Evolutionary conservation across 1,140 invertebrate species (phyloP).

Genomic region (Akabosia matsudoensis): DNA sequence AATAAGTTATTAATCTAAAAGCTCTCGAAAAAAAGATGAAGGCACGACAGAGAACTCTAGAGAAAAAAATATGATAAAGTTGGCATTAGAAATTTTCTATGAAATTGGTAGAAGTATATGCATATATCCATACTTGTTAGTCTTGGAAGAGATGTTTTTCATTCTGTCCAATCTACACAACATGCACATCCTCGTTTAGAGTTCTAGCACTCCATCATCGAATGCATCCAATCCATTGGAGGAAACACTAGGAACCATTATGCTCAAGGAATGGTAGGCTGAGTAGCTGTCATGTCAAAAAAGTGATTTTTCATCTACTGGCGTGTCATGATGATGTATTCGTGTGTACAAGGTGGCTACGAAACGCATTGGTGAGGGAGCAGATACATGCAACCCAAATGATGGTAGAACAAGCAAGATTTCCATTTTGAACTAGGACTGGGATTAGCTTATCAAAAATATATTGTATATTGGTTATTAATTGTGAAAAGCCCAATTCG

Average conservation of each 20-base stretch:
- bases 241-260: conserved; percentile 20
- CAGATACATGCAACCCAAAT: neutral
- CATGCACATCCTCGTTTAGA: neutral
- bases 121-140: too few relatives aligned
- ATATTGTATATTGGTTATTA: too few relatives aligned
- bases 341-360: conserved; percentile 23
- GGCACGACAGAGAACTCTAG: neutral
- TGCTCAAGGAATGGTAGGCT: conserved; percentile 31
- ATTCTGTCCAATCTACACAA: neutral
- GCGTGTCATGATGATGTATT: conserved; percentile 35
- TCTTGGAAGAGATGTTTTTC: neutral
- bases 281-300: conserved; percentile 44
- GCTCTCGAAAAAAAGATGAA: neutral
- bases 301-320: conserved; percentile 42
- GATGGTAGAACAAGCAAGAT: too few relatives aligned
- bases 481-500: too few relatives aligned
- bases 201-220: conserved; percentile 16
- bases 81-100: neutral
- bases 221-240: conserved; percentile 24
- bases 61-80: neutral
- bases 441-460: too few relatives aligned
- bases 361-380: neutral
- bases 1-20: conserved; percentile 13
- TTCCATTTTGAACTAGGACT: too few relatives aligned
- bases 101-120: too few relatives aligned